phyloP scores from a whole-genome alignment of 2,113 vertebrate genomes.

The Probosciger aterrimus region DNA sequence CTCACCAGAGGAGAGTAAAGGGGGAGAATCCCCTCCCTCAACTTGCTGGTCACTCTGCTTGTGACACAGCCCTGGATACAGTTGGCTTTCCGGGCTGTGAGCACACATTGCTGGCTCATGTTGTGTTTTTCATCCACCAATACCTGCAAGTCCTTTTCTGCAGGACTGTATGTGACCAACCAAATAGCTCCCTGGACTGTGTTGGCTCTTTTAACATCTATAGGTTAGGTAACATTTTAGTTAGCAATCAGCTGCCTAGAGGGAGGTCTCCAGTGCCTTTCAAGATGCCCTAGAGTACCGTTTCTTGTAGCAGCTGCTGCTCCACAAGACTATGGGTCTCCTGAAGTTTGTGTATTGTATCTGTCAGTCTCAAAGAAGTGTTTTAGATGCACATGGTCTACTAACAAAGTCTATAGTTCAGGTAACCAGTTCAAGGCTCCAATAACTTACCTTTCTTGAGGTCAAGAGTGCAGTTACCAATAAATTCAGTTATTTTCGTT shows the following conservation, averaged over 20 bases:
- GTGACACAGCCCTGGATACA: not conserved
- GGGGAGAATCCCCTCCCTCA: not conserved
- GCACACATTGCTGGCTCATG: not conserved
- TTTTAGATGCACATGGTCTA: not conserved
- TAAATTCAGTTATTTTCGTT: not conserved
- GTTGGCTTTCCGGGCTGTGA: not conserved
- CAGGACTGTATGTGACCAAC: not conserved
- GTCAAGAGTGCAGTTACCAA: not conserved
- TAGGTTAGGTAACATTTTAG: not conserved
- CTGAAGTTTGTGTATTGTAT: not conserved
- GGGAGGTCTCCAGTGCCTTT: not conserved
- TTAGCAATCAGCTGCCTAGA: not conserved
- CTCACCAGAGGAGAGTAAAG: not conserved
- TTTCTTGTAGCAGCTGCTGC: not conserved
- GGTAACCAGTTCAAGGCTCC: not conserved
- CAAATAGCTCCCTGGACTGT: not conserved
- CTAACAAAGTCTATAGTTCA: not conserved
- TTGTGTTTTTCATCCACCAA: not conserved
- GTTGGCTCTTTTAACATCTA: not conserved
- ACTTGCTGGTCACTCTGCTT: not conserved
- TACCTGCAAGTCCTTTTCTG: not conserved
- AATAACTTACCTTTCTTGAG: not conserved
- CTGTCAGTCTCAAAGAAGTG: not conserved
- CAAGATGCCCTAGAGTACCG: not conserved
- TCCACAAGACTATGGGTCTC: not conserved